Conservation (phyloP, 2,888 invertebrate genomes). For the Eupithecia subumbrata region DNA sequence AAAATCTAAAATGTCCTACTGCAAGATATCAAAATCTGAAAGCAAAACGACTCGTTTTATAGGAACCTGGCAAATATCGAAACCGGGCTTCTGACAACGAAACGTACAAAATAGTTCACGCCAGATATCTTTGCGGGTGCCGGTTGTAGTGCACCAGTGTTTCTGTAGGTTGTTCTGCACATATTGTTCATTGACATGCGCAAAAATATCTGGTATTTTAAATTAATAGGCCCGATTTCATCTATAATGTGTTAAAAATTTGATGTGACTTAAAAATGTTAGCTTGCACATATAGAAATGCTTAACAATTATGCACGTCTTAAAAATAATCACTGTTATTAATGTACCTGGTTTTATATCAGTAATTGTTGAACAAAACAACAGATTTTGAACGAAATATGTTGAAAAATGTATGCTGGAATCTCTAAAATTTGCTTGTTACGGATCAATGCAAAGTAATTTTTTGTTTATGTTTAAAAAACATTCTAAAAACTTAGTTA, state of each 20-base stretch:
- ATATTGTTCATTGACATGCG: background rate
- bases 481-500: background rate
- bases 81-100: background rate
- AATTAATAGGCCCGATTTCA: background rate
- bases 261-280: background rate
- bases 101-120: background rate
- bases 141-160: background rate
- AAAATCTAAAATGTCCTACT: background rate
- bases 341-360: background rate
- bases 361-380: background rate
- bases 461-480: background rate
- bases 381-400: background rate
- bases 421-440: background rate
- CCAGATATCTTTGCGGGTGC: background rate
- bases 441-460: background rate
- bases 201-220: background rate
- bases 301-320: background rate
- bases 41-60: background rate
- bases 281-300: conserved; percentile 2
- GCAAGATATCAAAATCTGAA: background rate
- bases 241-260: background rate
- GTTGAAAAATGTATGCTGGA: background rate
- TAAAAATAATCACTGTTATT: background rate
- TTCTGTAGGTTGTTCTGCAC: background rate
- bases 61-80: background rate